These are phyloP conservation scores for Sinocyclocheilus maitianheensis DNA, from an alignment of 2,113 vertebrate genomes.

Conservation along the genomic window DNA sequence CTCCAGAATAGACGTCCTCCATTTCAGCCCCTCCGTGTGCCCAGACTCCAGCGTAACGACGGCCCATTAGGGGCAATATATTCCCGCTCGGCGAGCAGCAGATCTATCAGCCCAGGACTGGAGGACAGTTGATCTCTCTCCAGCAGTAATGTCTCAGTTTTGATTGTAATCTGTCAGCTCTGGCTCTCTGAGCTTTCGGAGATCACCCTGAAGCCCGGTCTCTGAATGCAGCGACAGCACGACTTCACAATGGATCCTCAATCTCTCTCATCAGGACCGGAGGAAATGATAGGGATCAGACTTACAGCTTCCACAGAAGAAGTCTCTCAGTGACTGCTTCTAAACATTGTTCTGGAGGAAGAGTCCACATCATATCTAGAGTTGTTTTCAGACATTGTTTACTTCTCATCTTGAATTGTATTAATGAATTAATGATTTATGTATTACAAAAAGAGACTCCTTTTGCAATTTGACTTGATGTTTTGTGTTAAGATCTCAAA, in stretches of 20 bases:
- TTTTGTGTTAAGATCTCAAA: neutral
- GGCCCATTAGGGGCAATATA: constrained; percentile 30
- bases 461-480: neutral
- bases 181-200: constrained; percentile 1
- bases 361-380: neutral
- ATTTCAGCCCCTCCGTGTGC: neutral
- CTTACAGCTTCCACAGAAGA: neutral
- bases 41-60: constrained; percentile 7
- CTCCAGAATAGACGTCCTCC: constrained; percentile 12
- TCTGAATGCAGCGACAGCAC: neutral
- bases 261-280: neutral
- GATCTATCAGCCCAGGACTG: constrained; percentile 20
- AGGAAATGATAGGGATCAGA: neutral
- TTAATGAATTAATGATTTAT: neutral
- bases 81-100: neutral
- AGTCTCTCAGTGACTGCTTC: neutral
- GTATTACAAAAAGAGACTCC: neutral
- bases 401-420: neutral
- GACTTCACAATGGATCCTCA: neutral
- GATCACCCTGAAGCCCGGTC: neutral
- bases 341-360: neutral
- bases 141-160: neutral
- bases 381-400: neutral
- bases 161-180: constrained; percentile 20
- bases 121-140: neutral